Base-by-base conservation (phyloP, 2,888 invertebrate genomes). In the Podabrus alpinus region DNA sequence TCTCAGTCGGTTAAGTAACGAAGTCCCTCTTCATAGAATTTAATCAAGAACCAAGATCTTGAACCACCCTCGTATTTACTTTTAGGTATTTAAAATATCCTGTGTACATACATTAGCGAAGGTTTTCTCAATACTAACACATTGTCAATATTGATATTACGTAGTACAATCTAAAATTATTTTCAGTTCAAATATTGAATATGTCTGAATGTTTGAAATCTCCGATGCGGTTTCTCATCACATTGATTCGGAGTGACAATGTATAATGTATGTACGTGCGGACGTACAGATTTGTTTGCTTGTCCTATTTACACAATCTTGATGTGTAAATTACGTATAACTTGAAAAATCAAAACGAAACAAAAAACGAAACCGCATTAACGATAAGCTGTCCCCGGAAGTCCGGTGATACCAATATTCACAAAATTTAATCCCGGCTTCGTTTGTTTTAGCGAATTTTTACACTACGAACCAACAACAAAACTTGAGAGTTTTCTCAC, bases 101-200 rank as follows among this genome's bases (percentile, higher is more conserved):
- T 45, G 45, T 5, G 45, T 45, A 45, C 45, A 45, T 45, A 61
- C 66, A 62, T 68, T 73, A 68, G 64, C 59, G 45, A 73, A 64
- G 61, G 59, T 21, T 62, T 68, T 73, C 64, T 61, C 59, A 17
- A 64, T 24, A 21, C 24, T 64, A 62, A 64, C 60, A 73, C 62
- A 61, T 59, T 24, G 64, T 75, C 71, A 75, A 72, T 71, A 75
- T 66, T 66, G 69, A 69, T 66, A 66, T 45, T 61, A 62, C 69
- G 66, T 67, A 29, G 67, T 17, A 64, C 73, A 76, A 76, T 76
- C 76, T 76, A 68, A 68, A 75, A 76, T 76, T 76, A 76, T 76
- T 73, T 68, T 73, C 76, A 71, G 24, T 29, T 68, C 76, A 76
- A 76, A 76, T 76, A 76, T 76, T 76, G 73, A 76, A 76, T 73